Evolutionary conservation across 2,888 invertebrate genomes (phyloP), one percentile per base, ranked within the genome.

Genomic region (Limnephilus auricula): DNA sequence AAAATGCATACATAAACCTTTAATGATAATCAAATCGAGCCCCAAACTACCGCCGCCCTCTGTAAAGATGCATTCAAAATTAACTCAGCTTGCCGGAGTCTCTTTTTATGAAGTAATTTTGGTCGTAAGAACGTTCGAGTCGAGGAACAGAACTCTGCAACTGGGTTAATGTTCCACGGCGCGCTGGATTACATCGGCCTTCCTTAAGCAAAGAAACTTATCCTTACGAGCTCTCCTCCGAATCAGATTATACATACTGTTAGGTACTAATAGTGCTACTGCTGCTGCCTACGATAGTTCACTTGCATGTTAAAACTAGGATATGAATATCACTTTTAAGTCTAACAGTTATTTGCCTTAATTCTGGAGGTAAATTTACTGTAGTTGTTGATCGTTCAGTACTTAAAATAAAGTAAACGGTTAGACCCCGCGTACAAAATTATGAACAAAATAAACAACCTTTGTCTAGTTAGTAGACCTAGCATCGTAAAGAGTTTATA

Each of bases 101-200:
- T 65, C 65, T 65, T 65, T 65, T 65, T 65, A 65, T n/a, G 65
- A 65, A 65, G 65, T 65, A 65, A 65, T 18, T 65, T 65, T n/a
- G 25, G n/a, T 65, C 18, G n/a, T n/a, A 65, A 65, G 65, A 65
- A 65, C 65, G n/a, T 65, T 65, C n/a, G 25, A 65, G 65, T 2
- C 65, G 65, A 65, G 65, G 65, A 65, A 65, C 65, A 65, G 65
- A 65, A 65, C 65, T 65, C 65, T 65, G 65, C 65, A 65, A 65
- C 65, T 65, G 65, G 65, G 65, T 65, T 65, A 65, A 65, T 65
- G 65, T 65, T 65, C 65, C 4, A 65, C 65, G 25, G 65, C 65
- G 65, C 65, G 25, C 65, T 25, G 65, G 65, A 65, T 65, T 65
- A 65, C 25, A 65, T 65, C 65, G 65, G 25, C 65, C n/a, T 25